A percentile compares a stretch with the other conserved stretches of the same genome.
phyloP scores from a whole-genome alignment of 2,113 vertebrate species.

The Phyllostomus discolor region DNA sequence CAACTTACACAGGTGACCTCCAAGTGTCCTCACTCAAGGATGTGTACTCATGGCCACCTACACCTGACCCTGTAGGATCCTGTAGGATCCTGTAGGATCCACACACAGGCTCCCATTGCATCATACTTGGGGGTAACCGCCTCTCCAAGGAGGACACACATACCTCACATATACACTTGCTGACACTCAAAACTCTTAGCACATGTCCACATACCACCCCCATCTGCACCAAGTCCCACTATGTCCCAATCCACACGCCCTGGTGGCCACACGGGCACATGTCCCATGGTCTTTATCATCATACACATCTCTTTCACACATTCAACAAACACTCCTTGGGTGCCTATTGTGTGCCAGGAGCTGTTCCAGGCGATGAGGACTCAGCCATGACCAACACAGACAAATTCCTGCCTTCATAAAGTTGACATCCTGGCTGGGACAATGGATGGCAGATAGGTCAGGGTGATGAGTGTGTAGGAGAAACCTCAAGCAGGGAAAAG shows the following conservation, averaged over 20 bases:
- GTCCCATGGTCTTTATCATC: background rate
- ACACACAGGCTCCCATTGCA: rapidly evolving
- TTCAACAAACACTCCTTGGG: background rate
- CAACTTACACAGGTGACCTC: background rate
- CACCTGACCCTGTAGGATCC: background rate
- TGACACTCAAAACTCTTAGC: background rate
- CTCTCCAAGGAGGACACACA: background rate
- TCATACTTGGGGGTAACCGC: background rate
- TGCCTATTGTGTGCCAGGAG: background rate
- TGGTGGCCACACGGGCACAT: background rate
- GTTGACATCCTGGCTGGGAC: background rate
- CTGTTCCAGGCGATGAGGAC: background rate
- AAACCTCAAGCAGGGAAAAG: background rate
- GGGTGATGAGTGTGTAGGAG: background rate
- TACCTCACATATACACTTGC: background rate
- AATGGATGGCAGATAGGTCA: background rate
- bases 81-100: background rate
- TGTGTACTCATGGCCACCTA: background rate
- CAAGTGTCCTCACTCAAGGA: background rate
- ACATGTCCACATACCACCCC: rapidly evolving
- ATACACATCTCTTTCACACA: background rate
- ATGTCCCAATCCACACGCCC: background rate
- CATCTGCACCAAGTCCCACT: background rate
- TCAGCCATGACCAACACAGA: background rate
- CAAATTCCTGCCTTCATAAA: background rate